Conservation (phyloP, 2,888 invertebrate species). For the Sepiola atlantica region DNA sequence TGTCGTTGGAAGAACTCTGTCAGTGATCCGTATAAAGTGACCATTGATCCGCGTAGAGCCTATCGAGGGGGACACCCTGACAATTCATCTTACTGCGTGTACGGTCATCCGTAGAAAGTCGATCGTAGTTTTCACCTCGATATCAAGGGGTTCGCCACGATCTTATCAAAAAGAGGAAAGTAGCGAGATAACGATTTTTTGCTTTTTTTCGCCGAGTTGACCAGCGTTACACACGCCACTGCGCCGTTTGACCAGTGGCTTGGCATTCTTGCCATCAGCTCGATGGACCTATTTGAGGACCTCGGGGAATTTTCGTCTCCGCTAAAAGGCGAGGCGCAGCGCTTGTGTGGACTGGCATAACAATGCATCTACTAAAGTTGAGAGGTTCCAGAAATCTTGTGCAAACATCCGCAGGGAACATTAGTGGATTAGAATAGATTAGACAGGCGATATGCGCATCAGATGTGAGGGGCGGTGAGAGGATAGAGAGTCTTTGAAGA, state of each 20-base stretch:
- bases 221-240: background rate
- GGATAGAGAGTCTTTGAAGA: too few relatives aligned
- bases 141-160: background rate
- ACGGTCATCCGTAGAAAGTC: constrained; percentile 7
- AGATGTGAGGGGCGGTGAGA: background rate
- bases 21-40: background rate
- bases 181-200: background rate
- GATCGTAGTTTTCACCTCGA: background rate
- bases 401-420: background rate
- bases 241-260: constrained; percentile 6
- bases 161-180: background rate
- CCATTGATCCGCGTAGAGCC: background rate
- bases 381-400: constrained; percentile 32
- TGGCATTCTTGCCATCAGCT: background rate
- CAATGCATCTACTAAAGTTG: background rate
- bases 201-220: background rate
- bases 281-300: background rate
- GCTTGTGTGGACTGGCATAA: background rate
- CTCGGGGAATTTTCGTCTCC: background rate
- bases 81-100: constrained; percentile 32
- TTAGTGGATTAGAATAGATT: constrained; percentile 32
- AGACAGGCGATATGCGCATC: background rate
- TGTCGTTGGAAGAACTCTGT: background rate
- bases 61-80: background rate
- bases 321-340: background rate